Evolutionary conservation across 2,888 invertebrate genomes (phyloP).

Genomic region (Melanargia galathea): DNA sequence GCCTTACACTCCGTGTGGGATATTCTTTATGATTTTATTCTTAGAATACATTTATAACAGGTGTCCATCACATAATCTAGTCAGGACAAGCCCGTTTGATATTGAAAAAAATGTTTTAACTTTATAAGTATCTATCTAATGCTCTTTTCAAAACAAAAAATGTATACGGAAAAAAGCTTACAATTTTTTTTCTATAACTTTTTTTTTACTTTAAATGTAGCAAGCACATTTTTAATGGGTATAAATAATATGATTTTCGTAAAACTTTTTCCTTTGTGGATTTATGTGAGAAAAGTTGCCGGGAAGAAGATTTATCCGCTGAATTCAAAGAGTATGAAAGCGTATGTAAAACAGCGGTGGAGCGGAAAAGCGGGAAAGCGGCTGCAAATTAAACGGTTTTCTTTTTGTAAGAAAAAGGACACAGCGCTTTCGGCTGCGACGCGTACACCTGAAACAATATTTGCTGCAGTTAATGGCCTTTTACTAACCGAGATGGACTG

Average conservation of each 20-base stretch:
- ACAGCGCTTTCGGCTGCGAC: constrained; percentile 27
- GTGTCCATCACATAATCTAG: too few relatives aligned
- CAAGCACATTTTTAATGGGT: too few relatives aligned
- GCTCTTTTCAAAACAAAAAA: too few relatives aligned
- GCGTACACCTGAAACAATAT: constrained; percentile 40
- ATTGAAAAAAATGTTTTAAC: too few relatives aligned
- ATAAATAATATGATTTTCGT: constrained; percentile 11
- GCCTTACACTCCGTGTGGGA: too few relatives aligned
- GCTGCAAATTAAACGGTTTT: constrained; percentile 32
- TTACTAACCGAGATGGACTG: constrained; percentile 16
- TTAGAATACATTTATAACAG: too few relatives aligned
- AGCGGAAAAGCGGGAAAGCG: constrained; percentile 24
- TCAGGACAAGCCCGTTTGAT: too few relatives aligned
- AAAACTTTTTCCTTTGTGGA: constrained; percentile 8
- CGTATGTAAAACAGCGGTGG: constrained; percentile 33
- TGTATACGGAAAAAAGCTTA: too few relatives aligned
- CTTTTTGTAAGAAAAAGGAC: constrained; percentile 30
- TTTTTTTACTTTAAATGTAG: too few relatives aligned
- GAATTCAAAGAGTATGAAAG: constrained; percentile 29
- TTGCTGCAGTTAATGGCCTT: constrained; percentile 38
- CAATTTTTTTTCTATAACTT: too few relatives aligned
- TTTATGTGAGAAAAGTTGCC: constrained; percentile 10
- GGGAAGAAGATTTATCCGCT: constrained; percentile 21
- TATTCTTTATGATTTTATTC: too few relatives aligned
- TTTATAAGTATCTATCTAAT: too few relatives aligned